Percentiles rank a stretch among this genome's conserved stretches.
Evolutionary conservation across 1,140 invertebrate species (phyloP).

Genomic region (Artemia franciscana): DNA sequence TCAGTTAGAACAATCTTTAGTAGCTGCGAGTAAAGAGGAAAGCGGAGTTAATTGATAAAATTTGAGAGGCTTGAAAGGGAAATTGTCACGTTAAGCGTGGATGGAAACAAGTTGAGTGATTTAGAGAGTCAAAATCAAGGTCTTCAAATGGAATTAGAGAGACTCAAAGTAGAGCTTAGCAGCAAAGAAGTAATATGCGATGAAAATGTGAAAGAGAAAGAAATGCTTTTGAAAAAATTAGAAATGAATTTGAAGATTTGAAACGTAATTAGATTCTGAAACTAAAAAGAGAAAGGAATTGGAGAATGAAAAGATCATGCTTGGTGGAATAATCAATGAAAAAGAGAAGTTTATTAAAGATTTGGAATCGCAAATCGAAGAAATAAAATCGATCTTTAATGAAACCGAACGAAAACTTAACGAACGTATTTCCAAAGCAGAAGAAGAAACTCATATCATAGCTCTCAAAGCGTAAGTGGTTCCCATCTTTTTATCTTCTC

Average conservation of each 20-base stretch:
- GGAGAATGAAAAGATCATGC: slow-evolving; percentile 4
- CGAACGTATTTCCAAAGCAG: too few relatives aligned
- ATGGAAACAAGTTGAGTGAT: too few relatives aligned
- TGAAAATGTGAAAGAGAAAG: slow-evolving; percentile 13
- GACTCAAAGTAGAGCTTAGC: slow-evolving; percentile 21
- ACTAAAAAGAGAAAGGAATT: slow-evolving; percentile 11
- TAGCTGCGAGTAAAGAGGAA: slow-evolving; percentile 2
- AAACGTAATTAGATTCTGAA: slow-evolving; percentile 12
- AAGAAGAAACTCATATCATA: too few relatives aligned
- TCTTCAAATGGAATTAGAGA: slow-evolving; percentile 20
- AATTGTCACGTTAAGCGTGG: neutral
- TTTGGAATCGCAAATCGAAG: neutral
- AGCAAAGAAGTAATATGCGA: slow-evolving; percentile 25
- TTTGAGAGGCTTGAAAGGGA: slow-evolving; percentile 1
- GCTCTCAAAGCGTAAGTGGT: too few relatives aligned
- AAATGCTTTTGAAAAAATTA: neutral
- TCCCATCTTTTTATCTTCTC: too few relatives aligned
- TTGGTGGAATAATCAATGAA: neutral
- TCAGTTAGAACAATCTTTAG: neutral
- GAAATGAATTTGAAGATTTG: slow-evolving; percentile 22
- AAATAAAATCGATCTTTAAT: neutral
- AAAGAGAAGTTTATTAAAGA: neutral
- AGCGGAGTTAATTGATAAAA: slow-evolving; percentile 2
- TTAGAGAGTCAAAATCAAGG: too few relatives aligned
- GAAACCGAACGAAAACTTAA: slow-evolving; percentile 1